Percentiles rank a stretch among this genome's conserved stretches.
phyloP scores from a whole-genome alignment of 2,797 vertebrate species.

The Pseudochirops corinnae region DNA sequence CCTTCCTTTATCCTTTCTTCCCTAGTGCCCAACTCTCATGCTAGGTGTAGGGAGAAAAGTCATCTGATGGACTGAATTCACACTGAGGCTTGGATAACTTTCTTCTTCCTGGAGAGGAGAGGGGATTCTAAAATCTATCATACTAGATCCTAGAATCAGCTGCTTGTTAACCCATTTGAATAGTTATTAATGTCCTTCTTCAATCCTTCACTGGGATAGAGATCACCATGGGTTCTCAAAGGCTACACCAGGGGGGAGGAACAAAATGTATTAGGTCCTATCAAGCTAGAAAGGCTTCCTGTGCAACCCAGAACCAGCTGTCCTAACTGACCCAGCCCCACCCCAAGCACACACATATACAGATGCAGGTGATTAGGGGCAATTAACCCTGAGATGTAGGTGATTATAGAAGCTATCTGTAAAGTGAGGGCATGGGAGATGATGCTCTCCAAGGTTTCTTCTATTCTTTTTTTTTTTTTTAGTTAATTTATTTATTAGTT shows the following conservation, averaged over 20 bases:
- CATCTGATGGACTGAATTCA: not conserved
- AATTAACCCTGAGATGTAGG: not conserved
- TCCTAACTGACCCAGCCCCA: too few species aligned
- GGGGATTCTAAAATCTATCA: not conserved
- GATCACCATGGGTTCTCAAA: too few species aligned
- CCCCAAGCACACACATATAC: too few species aligned
- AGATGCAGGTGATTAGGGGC: not conserved
- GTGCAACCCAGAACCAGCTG: not conserved
- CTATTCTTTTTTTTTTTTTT: not conserved
- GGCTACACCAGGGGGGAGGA: too few species aligned
- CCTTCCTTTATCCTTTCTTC: not conserved
- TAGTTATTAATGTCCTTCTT: not conserved
- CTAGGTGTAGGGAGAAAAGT: not conserved
- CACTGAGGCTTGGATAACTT: not conserved
- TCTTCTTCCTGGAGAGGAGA: not conserved
- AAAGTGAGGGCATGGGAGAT: not conserved
- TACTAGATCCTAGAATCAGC: not conserved
- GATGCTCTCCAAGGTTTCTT: not conserved
- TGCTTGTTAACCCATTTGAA: not conserved
- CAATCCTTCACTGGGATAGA: too few species aligned
- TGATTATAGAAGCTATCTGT: not conserved
- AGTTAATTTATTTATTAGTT: too few species aligned
- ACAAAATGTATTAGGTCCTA: not conserved
- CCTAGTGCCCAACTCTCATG: not conserved
- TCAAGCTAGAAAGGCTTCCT: not conserved